Base-by-base conservation (phyloP, 2,888 invertebrate species). In the Dastarcus helophoroides region DNA sequence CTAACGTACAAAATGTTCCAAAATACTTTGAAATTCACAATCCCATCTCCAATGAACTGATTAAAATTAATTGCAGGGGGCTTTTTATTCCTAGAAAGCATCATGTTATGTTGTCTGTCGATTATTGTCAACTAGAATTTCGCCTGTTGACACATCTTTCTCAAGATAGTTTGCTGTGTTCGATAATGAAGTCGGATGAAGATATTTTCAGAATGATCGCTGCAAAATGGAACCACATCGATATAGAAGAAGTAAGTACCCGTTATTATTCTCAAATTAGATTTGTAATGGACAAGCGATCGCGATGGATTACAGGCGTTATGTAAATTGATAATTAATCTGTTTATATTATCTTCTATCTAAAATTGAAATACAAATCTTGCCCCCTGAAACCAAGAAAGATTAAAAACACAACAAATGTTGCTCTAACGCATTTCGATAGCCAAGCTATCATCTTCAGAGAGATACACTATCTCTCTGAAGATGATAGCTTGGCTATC, bases 81-180 rank as follows among this genome's bases (percentile, higher is more conserved):
- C 73, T 77, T n/a, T 86, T 88, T 56, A 61, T 66, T 38, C 71
- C 80, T 0, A 49, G 60, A 2, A 48, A 60, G 17, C 73, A 71
- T 1, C 68, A 64, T 38, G 60, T 80, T 25, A 64, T 97, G 31
- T 60, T 98, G 25, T 82, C 94, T 0, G 93, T 93, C 0, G 97
- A 98, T 65, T 98, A 91, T 63, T 90, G 90, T 47, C 98, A 98
- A 61, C 58, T 98, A 37, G 98, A 98, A 63, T 71, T 98, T 58
- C 69, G 98, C 44, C 76, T 98, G 35, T 64, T 98, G 45, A 86
- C 95, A 10, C 93, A 95, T 63, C 73, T 94, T 37, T 85, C 88
- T 5, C 65, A 71, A 39, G 97, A 97, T 62, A 43, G 60, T 4
- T 67, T 70, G 25, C 63, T 95, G 19, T 65, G 76, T 27, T 58